These are phyloP conservation scores for Dinomys branickii DNA, from an alignment of 2,113 vertebrate genomes.

Conservation along the genomic window DNA sequence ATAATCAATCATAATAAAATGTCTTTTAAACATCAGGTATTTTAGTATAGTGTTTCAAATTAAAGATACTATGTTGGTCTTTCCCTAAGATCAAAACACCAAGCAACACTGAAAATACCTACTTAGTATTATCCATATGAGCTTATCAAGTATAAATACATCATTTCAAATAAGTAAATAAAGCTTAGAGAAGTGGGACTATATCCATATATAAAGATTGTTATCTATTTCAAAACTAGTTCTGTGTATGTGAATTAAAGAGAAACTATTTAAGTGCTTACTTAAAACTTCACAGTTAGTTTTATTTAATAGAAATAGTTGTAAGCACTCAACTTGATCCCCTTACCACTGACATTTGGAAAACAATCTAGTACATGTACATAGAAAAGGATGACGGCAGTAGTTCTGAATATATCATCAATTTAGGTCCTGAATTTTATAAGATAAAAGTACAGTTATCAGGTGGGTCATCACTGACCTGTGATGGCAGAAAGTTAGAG, in stretches of 20 bases:
- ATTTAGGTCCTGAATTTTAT: neutral
- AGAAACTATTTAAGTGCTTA: neutral
- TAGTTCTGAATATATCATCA: neutral
- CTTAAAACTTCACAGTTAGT: neutral
- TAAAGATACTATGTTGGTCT: too few species aligned
- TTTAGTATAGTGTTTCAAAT: constrained; percentile 19
- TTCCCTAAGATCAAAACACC: too few species aligned
- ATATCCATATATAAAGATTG: neutral
- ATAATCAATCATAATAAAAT: neutral
- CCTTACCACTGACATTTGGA: neutral
- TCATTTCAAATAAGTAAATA: neutral
- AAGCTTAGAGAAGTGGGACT: neutral
- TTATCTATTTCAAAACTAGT: neutral
- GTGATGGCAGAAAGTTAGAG: neutral
- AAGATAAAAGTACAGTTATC: neutral
- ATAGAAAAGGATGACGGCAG: neutral
- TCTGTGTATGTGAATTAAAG: neutral
- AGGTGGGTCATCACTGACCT: neutral
- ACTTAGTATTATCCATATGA: too few species aligned
- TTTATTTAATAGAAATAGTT: neutral
- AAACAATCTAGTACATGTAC: neutral
- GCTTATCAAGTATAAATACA: neutral
- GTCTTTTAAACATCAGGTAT: neutral
- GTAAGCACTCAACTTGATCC: neutral
- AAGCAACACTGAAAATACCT: too few species aligned